These are phyloP conservation scores for Zelostemma sp. DNA, from an alignment of 1,140 invertebrate genomes.

Conservation along the genomic window DNA sequence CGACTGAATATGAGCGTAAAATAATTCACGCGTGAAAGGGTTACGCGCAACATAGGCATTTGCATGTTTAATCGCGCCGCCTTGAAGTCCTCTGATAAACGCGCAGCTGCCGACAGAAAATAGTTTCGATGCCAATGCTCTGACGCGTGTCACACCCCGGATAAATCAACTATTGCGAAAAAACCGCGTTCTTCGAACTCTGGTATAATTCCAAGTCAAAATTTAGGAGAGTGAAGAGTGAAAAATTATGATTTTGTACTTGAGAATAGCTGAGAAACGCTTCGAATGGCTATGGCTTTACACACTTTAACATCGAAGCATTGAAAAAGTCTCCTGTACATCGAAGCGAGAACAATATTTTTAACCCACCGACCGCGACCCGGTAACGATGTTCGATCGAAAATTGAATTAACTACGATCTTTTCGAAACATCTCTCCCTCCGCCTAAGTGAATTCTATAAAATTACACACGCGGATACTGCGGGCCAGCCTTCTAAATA, in stretches of 20 bases:
- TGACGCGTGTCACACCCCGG: conserved; percentile 23
- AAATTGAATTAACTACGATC: conserved; percentile 7
- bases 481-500: not conserved
- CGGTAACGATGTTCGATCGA: not conserved
- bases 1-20: conserved; percentile 8
- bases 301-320: no score
- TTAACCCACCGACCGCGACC: no score
- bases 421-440: not conserved
- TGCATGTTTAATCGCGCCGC: conserved; percentile 27
- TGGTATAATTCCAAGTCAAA: no score
- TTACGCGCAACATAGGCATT: conserved; percentile 27
- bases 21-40: conserved; percentile 32
- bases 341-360: not conserved
- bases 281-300: no score
- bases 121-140: conserved; percentile 12
- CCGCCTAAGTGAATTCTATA: not conserved
- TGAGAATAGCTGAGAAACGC: no score
- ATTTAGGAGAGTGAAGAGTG: no score
- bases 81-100: conserved; percentile 30
- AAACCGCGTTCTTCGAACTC: no score
- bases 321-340: no score
- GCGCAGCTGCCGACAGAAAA: conserved; percentile 22
- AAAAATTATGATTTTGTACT: no score
- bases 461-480: not conserved
- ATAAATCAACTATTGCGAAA: conserved; percentile 40